Base-by-base conservation (phyloP, 2,797 vertebrate species). In the Vireo griseus region DNA sequence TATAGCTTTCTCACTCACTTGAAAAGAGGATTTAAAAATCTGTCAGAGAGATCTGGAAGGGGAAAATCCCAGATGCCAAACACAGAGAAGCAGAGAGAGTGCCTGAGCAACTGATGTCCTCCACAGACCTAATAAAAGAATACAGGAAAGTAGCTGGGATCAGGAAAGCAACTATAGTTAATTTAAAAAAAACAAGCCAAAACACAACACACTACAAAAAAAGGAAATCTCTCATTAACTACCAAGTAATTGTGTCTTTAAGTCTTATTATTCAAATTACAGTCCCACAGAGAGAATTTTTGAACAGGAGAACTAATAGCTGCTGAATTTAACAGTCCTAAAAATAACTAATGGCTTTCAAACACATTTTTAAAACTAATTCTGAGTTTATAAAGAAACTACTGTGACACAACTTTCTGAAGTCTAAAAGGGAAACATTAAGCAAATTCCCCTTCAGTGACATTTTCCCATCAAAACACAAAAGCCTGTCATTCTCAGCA, bases 1-100 rank as follows among this genome's bases (percentile, higher is more conserved):
- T 24, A 92, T 85, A 80, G 81, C 35, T 50, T 88, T 93, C 92
- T 86, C 83, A 94, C 95, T 96, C 95, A 97, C 94, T 77, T 96
- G 51, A 75, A 55, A 91, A 94, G 54, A 93, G 18, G 65, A 88
- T 92, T 96, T 86, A 95, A 88, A 95, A 81, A 78, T 71, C 73
- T 90, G 82, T 59, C 91, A 96, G 78, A 94, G 59, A 86, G 77
- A 88, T 55, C 33, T 94, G 28, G 71, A 85, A 92, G 14, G 25
- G 47, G 20, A 94, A 62, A 95, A 92, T 72, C 76, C 79, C 78
- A 95, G 86, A 82, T 0, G 5, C 17, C 74, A 92, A 91, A 92
- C 33, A 81, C 28, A 94, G 33, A 91, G 69, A 81, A 86, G 72
- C 13, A 95, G 50, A 92, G 31, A 88, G 24, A 65, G 22, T 62